Evolutionary conservation across 2,888 invertebrate species (phyloP).

Genomic region (Drosophila nr. fundita): DNA sequence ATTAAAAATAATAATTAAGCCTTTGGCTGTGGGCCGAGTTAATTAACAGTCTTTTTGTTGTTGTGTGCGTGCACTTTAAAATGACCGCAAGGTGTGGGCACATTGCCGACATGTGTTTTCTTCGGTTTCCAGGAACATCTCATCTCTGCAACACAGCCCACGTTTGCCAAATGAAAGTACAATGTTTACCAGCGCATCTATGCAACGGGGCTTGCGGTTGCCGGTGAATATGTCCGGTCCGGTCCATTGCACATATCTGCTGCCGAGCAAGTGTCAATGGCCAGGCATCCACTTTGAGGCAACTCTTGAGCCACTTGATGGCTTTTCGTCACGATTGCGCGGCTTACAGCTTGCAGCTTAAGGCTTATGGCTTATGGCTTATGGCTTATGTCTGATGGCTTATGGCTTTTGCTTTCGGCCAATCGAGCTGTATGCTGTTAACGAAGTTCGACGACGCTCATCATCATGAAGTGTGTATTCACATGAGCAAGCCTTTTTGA

Average conservation of each 20-base stretch:
- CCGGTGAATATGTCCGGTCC: constrained; percentile 48
- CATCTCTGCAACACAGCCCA: constrained; percentile 12
- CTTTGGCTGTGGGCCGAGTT: constrained; percentile 17
- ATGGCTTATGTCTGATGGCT: constrained; percentile 43
- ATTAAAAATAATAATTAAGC: constrained; percentile 63
- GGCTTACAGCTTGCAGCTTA: constrained; percentile 46
- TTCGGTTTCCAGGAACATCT: constrained; percentile 53
- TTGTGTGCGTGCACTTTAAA: constrained; percentile 4
- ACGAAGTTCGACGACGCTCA: constrained; percentile 54
- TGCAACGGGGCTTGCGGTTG: constrained; percentile 11
- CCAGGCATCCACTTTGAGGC: constrained; percentile 53
- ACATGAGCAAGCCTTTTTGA: constrained; percentile 68
- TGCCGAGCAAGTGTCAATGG: constrained; percentile 74
- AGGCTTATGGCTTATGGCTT: constrained; percentile 22
- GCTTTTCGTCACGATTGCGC: constrained; percentile 74
- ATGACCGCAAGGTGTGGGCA: not conserved
- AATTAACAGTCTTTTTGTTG: not conserved
- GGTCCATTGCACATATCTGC: constrained; percentile 8
- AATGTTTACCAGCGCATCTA: constrained; percentile 33
- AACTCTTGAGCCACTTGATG: constrained; percentile 54
- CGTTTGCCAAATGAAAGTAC: constrained; percentile 71
- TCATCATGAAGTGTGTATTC: constrained; percentile 66
- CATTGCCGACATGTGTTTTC: constrained; percentile 16
- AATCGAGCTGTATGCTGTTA: constrained; percentile 27
- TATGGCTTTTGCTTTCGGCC: constrained; percentile 24